Evolutionary conservation across 2,113 vertebrate genomes (phyloP).

Genomic region (Nicator chloris): DNA sequence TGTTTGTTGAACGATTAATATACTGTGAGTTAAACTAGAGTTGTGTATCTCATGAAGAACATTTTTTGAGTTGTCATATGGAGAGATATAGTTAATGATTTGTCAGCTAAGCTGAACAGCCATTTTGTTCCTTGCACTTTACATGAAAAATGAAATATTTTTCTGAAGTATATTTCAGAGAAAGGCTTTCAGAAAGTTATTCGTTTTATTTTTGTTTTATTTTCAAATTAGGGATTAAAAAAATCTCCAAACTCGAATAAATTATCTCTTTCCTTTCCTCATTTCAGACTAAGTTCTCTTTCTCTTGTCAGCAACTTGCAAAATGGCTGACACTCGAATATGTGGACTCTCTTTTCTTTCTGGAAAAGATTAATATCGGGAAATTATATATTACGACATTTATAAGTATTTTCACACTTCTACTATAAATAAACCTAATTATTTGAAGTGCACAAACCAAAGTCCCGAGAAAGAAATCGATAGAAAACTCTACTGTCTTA

Average conservation of each 20-base stretch:
- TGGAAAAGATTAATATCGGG: background rate
- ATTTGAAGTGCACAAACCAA: background rate
- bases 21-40: background rate
- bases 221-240: background rate
- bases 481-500: background rate
- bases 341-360: background rate
- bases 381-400: background rate
- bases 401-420: background rate
- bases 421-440: background rate
- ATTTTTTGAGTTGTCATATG: background rate
- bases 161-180: background rate
- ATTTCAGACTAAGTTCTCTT: background rate
- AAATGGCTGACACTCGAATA: background rate
- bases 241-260: background rate
- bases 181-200: background rate
- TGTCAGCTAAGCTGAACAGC: background rate
- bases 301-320: background rate
- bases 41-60: background rate
- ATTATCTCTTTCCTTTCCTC: background rate
- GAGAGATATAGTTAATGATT: background rate
- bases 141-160: background rate
- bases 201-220: background rate
- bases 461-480: background rate
- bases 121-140: background rate
- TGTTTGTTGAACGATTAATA: fast-evolving